phyloP scores from a whole-genome alignment of 2,113 vertebrate species.

The Oenanthe melanoleuca region DNA sequence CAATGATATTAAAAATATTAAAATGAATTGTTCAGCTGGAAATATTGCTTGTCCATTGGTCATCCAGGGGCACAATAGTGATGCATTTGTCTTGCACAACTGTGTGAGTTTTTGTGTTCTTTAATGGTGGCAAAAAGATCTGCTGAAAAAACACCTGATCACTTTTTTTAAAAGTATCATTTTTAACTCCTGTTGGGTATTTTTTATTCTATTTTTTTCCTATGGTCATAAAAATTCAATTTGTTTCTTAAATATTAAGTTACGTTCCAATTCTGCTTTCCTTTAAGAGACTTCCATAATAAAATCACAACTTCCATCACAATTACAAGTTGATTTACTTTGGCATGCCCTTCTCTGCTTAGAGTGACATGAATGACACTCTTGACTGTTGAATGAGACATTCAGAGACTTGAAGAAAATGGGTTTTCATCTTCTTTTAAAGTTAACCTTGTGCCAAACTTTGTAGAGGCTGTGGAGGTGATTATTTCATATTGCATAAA shows the following conservation, averaged over 20 bases:
- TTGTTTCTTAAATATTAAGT: conserved; percentile 28
- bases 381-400: conserved; percentile 9
- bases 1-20: background rate
- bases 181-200: background rate
- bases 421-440: conserved; percentile 14
- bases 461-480: background rate
- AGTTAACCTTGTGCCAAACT: background rate
- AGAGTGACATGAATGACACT: background rate
- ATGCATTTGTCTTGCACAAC: background rate
- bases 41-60: background rate
- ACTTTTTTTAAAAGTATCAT: fast-evolving
- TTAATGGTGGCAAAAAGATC: background rate
- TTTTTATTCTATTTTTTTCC: background rate
- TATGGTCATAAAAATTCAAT: background rate
- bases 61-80: background rate
- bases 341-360: background rate
- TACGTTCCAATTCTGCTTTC: conserved; percentile 30
- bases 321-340: conserved; percentile 27
- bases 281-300: background rate
- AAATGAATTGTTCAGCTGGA: background rate
- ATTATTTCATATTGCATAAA: conserved; percentile 1
- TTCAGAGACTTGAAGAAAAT: background rate
- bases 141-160: background rate
- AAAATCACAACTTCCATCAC: background rate
- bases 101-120: fast-evolving